Evolutionary conservation across 64 coral and sea anemone genomes (phyloP).

Genomic region (Pocillopora verrucosa): DNA sequence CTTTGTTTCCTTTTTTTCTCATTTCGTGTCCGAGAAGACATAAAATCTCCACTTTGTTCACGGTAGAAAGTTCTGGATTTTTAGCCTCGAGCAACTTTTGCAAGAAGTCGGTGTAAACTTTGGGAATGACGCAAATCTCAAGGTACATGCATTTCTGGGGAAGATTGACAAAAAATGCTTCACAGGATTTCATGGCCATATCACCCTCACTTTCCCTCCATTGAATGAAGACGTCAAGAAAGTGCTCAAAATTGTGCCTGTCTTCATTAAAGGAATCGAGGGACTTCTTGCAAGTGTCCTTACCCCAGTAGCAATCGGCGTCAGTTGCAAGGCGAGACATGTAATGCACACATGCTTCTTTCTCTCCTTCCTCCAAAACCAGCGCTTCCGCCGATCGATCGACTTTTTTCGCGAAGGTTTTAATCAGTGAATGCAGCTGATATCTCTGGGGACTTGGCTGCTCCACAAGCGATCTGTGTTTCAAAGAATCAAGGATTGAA

Average conservation of each 20-base stretch:
- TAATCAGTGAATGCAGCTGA: constrained; percentile 36
- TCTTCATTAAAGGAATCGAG: constrained; percentile 29
- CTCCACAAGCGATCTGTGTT: constrained; percentile 23
- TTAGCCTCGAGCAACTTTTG: background rate
- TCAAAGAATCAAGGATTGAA: background rate
- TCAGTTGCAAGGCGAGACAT: background rate
- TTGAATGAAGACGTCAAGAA: background rate
- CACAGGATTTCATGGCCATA: background rate
- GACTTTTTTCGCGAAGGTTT: constrained; percentile 13
- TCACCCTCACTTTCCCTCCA: background rate
- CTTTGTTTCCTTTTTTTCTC: background rate
- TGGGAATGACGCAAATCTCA: constrained; percentile 26
- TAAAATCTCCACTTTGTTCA: background rate
- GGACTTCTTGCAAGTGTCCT: constrained; percentile 44
- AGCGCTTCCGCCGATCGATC: background rate
- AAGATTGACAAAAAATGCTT: background rate
- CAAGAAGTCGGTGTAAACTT: background rate
- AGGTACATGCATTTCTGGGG: background rate
- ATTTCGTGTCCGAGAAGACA: constrained; percentile 30
- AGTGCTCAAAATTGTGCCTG: constrained; percentile 29
- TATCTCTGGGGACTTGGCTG: background rate
- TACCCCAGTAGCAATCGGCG: constrained; percentile 19
- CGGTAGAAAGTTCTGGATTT: background rate
- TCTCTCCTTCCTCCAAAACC: background rate
- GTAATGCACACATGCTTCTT: constrained; percentile 16